phyloP scores from a whole-genome alignment of 2,888 invertebrate genomes.

The Caenorhabditis japonica region DNA sequence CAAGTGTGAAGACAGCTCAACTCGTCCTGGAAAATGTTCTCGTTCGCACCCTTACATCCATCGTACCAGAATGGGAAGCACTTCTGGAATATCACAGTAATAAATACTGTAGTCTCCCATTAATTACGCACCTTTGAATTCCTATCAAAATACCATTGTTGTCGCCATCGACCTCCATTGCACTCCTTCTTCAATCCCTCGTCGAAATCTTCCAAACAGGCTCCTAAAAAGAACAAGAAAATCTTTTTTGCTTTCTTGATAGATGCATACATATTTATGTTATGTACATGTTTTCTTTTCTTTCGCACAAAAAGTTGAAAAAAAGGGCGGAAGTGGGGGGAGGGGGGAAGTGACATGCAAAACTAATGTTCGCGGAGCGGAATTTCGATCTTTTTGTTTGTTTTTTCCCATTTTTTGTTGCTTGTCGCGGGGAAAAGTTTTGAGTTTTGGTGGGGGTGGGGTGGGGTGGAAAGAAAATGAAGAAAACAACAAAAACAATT shows the following conservation, averaged over 20 bases:
- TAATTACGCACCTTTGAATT: conserved; percentile 52
- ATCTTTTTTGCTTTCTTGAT: too few relatives aligned
- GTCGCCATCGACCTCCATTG: conserved; percentile 75
- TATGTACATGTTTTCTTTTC: conserved; percentile 19
- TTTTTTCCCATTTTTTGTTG: conserved; percentile 21
- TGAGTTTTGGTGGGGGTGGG: conserved; percentile 10
- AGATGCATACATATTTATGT: too few relatives aligned
- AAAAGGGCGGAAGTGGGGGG: conserved; percentile 21
- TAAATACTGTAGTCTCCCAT: background rate
- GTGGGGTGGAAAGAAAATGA: background rate
- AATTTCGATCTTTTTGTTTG: background rate
- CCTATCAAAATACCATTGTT: conserved; percentile 73
- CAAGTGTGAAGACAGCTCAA: conserved; percentile 68
- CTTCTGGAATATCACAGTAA: conserved; percentile 43
- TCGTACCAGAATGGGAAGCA: conserved; percentile 76
- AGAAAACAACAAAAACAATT: conserved; percentile 8
- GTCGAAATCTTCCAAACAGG: conserved; percentile 75
- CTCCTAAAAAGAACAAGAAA: conserved; percentile 61
- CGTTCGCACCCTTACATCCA: conserved; percentile 69
- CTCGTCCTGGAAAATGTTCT: conserved; percentile 74
- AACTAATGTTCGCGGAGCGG: background rate
- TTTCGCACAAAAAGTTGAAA: background rate
- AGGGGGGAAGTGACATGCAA: background rate
- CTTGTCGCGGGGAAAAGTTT: conserved; percentile 2
- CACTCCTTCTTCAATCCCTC: conserved; percentile 73